Conservation (phyloP, 2,888 invertebrate genomes). For the Dolichomitus sp. region DNA sequence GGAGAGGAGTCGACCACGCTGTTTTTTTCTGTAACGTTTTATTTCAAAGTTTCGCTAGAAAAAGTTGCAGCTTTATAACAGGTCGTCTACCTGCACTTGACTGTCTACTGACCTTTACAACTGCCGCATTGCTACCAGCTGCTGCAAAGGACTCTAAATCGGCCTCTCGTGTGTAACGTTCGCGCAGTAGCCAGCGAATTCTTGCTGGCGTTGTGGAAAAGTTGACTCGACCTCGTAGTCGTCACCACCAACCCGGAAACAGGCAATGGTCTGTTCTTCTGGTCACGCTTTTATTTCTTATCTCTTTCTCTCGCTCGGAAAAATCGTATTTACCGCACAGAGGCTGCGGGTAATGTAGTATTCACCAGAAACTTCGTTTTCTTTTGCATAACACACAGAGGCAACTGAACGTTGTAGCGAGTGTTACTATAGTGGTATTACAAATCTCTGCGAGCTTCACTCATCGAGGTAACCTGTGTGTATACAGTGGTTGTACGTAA, state of each 20-base stretch:
- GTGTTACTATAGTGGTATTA: background rate
- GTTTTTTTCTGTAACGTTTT: slow-evolving; percentile 18
- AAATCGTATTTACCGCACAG: slow-evolving; percentile 6
- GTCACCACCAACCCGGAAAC: slow-evolving; percentile 3
- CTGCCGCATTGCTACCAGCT: slow-evolving; percentile 53
- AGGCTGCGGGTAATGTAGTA: background rate
- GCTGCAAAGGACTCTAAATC: slow-evolving; percentile 17
- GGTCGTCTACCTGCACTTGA: slow-evolving; percentile 9
- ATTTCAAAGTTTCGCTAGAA: slow-evolving; percentile 27
- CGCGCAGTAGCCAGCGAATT: slow-evolving; percentile 16
- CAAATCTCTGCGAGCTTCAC: slow-evolving; percentile 38
- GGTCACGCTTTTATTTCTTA: background rate
- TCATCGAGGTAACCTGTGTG: slow-evolving; percentile 39
- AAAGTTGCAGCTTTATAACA: slow-evolving; percentile 53
- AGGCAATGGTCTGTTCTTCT: slow-evolving; percentile 3
- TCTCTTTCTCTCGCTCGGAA: slow-evolving; percentile 4
- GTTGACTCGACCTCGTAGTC: background rate
- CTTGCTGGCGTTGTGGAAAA: background rate
- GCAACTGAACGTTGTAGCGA: background rate
- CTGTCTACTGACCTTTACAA: slow-evolving; percentile 48
- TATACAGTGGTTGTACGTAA: slow-evolving; percentile 61
- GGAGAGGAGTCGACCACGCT: slow-evolving; percentile 25
- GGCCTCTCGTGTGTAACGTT: slow-evolving; percentile 12
- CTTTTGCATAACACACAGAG: background rate
- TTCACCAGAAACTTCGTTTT: background rate